Percentiles rank a stretch among this genome's conserved stretches.
Evolutionary conservation across 1,140 invertebrate species (phyloP).

Genomic region (Heliconius congener): DNA sequence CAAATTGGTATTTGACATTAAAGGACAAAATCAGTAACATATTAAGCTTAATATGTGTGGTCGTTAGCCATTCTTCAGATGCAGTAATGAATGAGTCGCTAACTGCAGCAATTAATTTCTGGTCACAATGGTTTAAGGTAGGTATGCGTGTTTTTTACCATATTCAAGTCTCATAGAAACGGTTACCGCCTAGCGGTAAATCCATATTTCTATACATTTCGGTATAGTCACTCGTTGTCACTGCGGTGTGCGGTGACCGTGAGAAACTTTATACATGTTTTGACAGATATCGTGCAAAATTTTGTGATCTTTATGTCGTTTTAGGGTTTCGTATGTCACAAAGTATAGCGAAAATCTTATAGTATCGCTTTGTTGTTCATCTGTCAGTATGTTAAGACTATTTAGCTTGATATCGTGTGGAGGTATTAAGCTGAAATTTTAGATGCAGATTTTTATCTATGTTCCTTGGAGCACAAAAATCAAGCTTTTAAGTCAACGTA

Average conservation of each 20-base stretch:
- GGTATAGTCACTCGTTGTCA: slow-evolving; percentile 40
- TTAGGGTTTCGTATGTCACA: no score
- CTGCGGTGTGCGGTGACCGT: slow-evolving; percentile 34
- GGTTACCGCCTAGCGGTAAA: slow-evolving; percentile 45
- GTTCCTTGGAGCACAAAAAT: no score
- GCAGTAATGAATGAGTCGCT: slow-evolving; percentile 42
- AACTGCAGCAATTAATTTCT: slow-evolving; percentile 41
- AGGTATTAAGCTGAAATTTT: no score
- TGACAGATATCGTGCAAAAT: slow-evolving; percentile 26
- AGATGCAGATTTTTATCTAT: no score
- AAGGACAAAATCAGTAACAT: no score
- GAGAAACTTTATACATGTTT: slow-evolving; percentile 28
- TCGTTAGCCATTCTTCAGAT: slow-evolving; percentile 25
- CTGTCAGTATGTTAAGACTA: no score
- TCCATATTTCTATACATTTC: slow-evolving; percentile 44
- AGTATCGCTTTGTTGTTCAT: no score
- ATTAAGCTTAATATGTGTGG: not conserved
- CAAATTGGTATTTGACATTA: no score
- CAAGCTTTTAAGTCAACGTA: no score
- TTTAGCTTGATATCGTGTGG: no score
- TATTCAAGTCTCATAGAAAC: slow-evolving; percentile 45
- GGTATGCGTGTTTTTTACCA: slow-evolving; percentile 41
- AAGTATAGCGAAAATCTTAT: no score
- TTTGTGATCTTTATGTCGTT: not conserved
- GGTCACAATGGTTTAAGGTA: slow-evolving; percentile 35